A percentile compares a stretch with the other conserved stretches of the same genome.
These are phyloP conservation scores for Galagoides demidoff DNA, from an alignment of 2,797 vertebrate genomes.

Conservation along the genomic window DNA sequence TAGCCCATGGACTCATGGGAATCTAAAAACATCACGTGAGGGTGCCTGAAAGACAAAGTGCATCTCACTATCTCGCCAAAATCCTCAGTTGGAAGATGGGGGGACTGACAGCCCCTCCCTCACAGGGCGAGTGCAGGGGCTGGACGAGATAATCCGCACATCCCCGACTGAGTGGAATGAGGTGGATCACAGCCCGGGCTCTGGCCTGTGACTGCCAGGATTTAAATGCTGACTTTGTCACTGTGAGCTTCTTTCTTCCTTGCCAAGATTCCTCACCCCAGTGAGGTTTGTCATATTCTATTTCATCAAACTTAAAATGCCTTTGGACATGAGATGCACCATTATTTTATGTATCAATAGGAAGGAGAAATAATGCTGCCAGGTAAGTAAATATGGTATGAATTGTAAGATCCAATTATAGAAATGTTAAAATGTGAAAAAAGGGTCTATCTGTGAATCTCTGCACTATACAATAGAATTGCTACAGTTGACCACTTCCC, in stretches of 20 bases:
- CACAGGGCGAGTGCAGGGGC: not conserved
- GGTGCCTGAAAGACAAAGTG: not conserved
- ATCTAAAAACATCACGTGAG: not conserved
- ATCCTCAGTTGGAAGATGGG: not conserved
- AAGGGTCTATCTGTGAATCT: not conserved
- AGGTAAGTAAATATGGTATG: not conserved
- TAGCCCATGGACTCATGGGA: not conserved
- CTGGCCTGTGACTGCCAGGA: not conserved
- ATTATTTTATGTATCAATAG: not conserved
- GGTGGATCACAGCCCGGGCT: not conserved
- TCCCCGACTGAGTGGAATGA: not conserved
- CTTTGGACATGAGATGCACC: not conserved
- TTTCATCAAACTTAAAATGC: not conserved
- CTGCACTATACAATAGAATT: not conserved
- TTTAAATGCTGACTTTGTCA: not conserved
- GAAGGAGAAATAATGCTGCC: not conserved
- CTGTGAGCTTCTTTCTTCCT: not conserved
- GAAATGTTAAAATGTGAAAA: not conserved
- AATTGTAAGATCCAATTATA: not conserved
- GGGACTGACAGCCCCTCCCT: too few relatives aligned
- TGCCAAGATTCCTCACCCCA: not conserved
- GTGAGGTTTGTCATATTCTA: not conserved
- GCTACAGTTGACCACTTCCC: too few relatives aligned
- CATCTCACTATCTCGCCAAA: not conserved
- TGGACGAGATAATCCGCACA: not conserved